These are phyloP conservation scores for Isaurus tuberculatus DNA, from an alignment of 92 coral and sea anemone species.

Conservation along the genomic window DNA sequence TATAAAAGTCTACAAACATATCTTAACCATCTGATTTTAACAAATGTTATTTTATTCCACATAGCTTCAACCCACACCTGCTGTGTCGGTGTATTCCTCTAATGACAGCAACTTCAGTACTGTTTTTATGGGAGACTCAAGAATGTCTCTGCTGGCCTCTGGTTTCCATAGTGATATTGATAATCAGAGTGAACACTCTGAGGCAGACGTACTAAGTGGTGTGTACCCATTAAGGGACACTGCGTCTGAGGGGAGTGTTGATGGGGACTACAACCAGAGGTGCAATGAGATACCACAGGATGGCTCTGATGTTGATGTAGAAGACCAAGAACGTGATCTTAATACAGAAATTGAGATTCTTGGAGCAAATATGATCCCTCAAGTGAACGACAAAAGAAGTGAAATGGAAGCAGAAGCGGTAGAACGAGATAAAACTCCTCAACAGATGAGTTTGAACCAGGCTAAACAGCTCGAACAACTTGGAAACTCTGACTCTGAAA, in stretches of 20 bases:
- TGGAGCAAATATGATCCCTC: background rate
- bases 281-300: constrained; percentile 24
- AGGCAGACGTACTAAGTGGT: constrained; percentile 82
- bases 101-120: background rate
- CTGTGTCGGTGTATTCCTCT: constrained; percentile 34
- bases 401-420: background rate
- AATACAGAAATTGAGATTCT: background rate
- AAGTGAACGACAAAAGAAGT: background rate
- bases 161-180: constrained; percentile 58
- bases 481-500: constrained; percentile 1
- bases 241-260: constrained; percentile 65
- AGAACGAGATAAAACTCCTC: background rate
- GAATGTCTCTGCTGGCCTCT: constrained; percentile 15
- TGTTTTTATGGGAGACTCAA: constrained; percentile 7
- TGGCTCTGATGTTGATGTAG: background rate
- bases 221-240: constrained; percentile 89
- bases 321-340: background rate
- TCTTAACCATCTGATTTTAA: no score
- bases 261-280: constrained; percentile 26
- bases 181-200: constrained; percentile 74
- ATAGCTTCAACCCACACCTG: constrained; percentile 45
- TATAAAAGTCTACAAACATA: no score
- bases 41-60: background rate
- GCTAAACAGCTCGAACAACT: background rate
- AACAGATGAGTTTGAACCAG: background rate